These are phyloP conservation scores for Tenthredo notha DNA, from an alignment of 2,888 invertebrate genomes.

Conservation along the genomic window DNA sequence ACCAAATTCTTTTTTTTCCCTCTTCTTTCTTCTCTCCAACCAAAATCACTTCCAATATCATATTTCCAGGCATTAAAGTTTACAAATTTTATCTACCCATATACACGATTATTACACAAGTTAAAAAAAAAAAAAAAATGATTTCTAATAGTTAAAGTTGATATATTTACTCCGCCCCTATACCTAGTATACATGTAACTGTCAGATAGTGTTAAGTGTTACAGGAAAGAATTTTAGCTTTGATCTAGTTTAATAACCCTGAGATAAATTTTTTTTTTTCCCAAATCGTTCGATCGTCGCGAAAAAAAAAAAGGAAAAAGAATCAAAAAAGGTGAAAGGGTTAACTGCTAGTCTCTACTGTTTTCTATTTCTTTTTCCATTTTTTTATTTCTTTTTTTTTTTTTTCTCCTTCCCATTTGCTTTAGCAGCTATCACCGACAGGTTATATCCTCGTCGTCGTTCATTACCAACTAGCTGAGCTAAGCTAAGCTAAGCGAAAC, in stretches of 20 bases:
- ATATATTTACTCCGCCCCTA: background rate
- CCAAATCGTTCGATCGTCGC: background rate
- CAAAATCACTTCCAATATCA: background rate
- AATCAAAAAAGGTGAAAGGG: background rate
- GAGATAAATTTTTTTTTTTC: background rate
- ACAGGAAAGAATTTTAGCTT: background rate
- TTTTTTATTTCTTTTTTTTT: background rate
- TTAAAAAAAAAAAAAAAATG: background rate
- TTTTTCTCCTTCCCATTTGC: background rate
- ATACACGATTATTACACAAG: background rate
- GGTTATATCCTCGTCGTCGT: background rate
- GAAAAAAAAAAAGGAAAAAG: background rate
- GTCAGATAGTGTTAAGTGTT: background rate
- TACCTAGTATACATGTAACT: background rate
- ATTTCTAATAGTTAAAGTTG: background rate
- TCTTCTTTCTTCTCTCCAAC: background rate
- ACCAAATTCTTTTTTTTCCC: background rate
- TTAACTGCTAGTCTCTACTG: background rate
- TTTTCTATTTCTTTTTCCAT: background rate
- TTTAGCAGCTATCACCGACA: background rate
- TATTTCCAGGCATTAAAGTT: background rate
- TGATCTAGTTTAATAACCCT: background rate
- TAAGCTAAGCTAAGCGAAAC: background rate
- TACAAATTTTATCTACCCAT: background rate
- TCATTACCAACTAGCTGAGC: conserved; percentile 15